Percentiles rank a stretch among this genome's conserved stretches.
These are phyloP conservation scores for Chymomyza procnemis DNA, from an alignment of 2,888 invertebrate species.

Conservation along the genomic window DNA sequence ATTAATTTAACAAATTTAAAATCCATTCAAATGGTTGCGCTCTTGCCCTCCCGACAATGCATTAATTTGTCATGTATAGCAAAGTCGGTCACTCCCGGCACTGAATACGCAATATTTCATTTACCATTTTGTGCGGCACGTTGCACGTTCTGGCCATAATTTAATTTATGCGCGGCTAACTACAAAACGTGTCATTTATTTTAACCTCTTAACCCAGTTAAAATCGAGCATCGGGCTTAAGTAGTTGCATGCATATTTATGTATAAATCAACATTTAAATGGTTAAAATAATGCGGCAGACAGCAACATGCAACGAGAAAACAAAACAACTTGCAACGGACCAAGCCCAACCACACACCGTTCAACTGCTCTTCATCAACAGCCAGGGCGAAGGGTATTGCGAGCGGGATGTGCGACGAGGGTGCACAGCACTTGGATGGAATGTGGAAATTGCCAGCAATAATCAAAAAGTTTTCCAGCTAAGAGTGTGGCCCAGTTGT, in stretches of 20 bases:
- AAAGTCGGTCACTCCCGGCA: no score
- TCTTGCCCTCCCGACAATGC: not conserved
- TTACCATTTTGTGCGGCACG: not conserved
- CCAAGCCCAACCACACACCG: not conserved
- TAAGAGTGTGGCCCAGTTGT: conserved; percentile 2
- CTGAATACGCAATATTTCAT: conserved; percentile 3
- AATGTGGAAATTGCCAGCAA: conserved; percentile 13
- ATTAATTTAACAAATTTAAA: no score
- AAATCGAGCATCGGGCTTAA: not conserved
- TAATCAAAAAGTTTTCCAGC: conserved; percentile 15
- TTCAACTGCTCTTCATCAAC: not conserved
- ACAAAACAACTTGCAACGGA: conserved; percentile 2
- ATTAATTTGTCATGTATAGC: not conserved
- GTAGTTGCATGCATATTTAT: conserved; percentile 23
- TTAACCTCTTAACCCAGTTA: conserved; percentile 41
- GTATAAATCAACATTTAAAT: conserved; percentile 40
- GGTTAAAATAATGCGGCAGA: not conserved
- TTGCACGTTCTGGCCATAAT: conserved; percentile 29
- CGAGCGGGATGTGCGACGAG: conserved; percentile 2
- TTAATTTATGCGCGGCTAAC: conserved; percentile 40
- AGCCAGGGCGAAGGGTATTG: not conserved
- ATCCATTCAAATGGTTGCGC: no score
- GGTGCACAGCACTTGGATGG: not conserved
- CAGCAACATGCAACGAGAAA: not conserved
- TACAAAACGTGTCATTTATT: conserved; percentile 12